A percentile compares a stretch with the other conserved stretches of the same genome.
Conservation (phyloP, 2,113 vertebrate genomes). For the Condylura cristata region DNA sequence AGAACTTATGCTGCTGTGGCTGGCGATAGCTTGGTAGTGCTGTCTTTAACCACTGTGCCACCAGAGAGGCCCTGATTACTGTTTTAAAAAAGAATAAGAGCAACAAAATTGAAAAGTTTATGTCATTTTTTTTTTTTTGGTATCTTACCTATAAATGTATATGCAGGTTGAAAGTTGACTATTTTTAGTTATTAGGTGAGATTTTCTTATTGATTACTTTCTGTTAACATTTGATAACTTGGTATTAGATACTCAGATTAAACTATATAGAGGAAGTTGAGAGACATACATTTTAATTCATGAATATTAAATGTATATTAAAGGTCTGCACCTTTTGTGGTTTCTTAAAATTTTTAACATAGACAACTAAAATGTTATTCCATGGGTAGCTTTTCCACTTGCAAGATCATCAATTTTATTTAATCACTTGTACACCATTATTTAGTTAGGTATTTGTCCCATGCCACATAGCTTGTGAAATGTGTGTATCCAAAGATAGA, state of each 20-base stretch:
- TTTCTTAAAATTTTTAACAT: not conserved
- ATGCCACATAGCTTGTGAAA: not conserved
- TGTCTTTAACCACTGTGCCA: too few species aligned
- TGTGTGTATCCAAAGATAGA: not conserved
- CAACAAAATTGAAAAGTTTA: not conserved
- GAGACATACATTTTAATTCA: not conserved
- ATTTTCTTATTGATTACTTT: not conserved
- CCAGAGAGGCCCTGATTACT: too few species aligned
- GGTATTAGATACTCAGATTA: not conserved
- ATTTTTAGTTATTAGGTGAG: constrained; percentile 8
- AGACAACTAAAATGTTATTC: not conserved
- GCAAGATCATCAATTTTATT: not conserved
- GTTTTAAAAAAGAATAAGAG: not conserved
- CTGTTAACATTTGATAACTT: not conserved
- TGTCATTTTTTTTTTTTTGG: not conserved
- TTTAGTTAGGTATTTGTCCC: not conserved
- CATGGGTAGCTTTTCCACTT: not conserved
- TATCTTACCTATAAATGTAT: not conserved
- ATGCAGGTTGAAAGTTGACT: not conserved
- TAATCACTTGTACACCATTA: not conserved
- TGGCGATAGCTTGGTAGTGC: too few species aligned
- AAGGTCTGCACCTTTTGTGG: not conserved
- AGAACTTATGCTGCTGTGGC: too few species aligned
- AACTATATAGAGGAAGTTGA: not conserved
- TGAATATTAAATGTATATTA: not conserved